Evolutionary conservation across 2,888 invertebrate genomes (phyloP).

Genomic region (Atherix ibis): DNA sequence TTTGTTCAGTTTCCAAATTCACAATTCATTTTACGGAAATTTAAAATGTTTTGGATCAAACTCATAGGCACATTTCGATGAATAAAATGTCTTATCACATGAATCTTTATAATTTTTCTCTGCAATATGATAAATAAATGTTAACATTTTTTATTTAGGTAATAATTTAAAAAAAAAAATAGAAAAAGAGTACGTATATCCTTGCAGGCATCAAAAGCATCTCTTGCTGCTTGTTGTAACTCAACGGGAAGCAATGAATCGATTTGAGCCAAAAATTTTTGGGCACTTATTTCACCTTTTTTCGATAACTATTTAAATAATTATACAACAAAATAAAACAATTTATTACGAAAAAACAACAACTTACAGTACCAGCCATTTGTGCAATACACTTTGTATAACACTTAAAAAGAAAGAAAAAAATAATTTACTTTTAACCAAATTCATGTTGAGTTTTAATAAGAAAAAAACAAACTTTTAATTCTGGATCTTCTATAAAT

Average conservation of each 20-base stretch:
- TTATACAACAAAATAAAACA: neutral
- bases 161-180: slow-evolving; percentile 2
- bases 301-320: slow-evolving; percentile 9
- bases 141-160: neutral
- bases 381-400: slow-evolving; percentile 25
- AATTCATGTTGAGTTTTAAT: neutral
- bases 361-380: slow-evolving; percentile 23
- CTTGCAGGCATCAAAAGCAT: slow-evolving; percentile 4
- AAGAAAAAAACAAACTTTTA: slow-evolving; percentile 17
- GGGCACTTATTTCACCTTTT: slow-evolving; percentile 9
- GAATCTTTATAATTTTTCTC: slow-evolving; percentile 10
- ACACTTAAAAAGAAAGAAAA: slow-evolving; percentile 17
- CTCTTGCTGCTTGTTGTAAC: slow-evolving; percentile 2
- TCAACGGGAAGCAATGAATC: slow-evolving; percentile 8
- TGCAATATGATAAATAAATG: slow-evolving; percentile 4
- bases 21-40: slow-evolving; percentile 5
- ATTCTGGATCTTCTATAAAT: slow-evolving; percentile 20
- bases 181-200: slow-evolving; percentile 6
- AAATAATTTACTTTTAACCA: neutral
- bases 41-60: slow-evolving; percentile 5
- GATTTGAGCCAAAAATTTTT: slow-evolving; percentile 8
- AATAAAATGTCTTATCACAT: slow-evolving; percentile 10
- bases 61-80: slow-evolving; percentile 7
- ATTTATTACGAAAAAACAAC: neutral
- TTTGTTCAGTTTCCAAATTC: too few species aligned